A percentile compares a stretch with the other conserved stretches of the same genome.
Conservation (phyloP, 2,888 invertebrate genomes). For the Adela reaumurella region DNA sequence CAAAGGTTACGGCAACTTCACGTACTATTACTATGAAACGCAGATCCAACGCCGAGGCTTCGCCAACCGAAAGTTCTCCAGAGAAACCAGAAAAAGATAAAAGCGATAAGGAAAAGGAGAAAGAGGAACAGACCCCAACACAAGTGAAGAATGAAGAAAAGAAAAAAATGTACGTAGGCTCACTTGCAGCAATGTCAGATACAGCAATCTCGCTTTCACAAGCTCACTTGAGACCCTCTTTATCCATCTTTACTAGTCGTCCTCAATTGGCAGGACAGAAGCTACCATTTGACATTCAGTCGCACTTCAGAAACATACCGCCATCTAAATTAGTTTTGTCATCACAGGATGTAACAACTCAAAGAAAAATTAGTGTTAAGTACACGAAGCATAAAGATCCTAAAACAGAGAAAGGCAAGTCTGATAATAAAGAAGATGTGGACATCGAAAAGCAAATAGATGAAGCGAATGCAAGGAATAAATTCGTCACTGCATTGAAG, state of each 20-base stretch:
- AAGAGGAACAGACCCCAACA: slow-evolving; percentile 6
- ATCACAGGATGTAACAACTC: no score
- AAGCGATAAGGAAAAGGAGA: slow-evolving; percentile 5
- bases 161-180: no score
- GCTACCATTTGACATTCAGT: no score
- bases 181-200: not conserved
- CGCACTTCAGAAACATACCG: no score
- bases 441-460: not conserved
- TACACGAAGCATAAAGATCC: no score
- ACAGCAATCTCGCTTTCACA: no score
- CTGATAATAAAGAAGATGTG: not conserved
- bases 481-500: not conserved
- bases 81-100: not conserved
- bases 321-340: no score
- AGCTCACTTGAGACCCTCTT: no score
- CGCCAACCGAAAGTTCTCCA: not conserved
- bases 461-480: not conserved
- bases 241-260: no score
- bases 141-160: slow-evolving; percentile 1
- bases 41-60: not conserved
- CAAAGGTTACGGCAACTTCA: not conserved
- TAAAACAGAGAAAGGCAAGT: no score
- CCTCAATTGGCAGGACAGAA: no score
- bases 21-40: not conserved
- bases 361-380: no score